These are phyloP conservation scores for Pelodiscus sinensis DNA, from an alignment of 2,113 vertebrate species.

Conservation along the genomic window DNA sequence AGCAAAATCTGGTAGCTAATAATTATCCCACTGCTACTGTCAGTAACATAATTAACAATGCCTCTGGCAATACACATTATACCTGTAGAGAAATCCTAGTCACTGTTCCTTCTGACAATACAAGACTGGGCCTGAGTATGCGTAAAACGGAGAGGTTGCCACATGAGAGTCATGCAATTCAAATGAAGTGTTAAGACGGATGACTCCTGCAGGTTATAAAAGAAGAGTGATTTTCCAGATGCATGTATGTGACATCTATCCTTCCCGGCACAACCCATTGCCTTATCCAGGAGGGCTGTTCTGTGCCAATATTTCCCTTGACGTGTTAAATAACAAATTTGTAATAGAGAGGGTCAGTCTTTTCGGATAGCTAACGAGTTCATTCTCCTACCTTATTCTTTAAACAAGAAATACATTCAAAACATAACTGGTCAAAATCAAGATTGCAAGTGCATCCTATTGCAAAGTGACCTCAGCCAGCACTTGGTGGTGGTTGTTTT, in stretches of 20 bases:
- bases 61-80: not conserved
- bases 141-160: conserved; percentile 20
- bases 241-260: conserved; percentile 14
- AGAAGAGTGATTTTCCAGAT: conserved; percentile 13
- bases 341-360: not conserved
- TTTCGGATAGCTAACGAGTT: not conserved
- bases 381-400: not conserved
- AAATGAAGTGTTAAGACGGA: conserved; percentile 54
- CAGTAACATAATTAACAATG: not conserved
- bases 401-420: not conserved
- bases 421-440: rapidly evolving
- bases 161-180: not conserved
- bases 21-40: not conserved
- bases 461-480: rapidly evolving
- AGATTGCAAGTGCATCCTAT: not conserved
- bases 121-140: not conserved
- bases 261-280: conserved; percentile 24
- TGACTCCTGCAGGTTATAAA: conserved; percentile 42
- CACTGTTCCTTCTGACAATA: not conserved
- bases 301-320: not conserved
- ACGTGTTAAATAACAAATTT: too few relatives aligned
- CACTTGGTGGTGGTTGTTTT: not conserved
- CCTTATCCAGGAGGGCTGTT: conserved; percentile 27
- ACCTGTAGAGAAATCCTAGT: not conserved
- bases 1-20: not conserved